Percentiles rank a stretch among this genome's conserved stretches.
These are phyloP conservation scores for Calypte anna DNA, from an alignment of 2,113 vertebrate species.

Conservation along the genomic window DNA sequence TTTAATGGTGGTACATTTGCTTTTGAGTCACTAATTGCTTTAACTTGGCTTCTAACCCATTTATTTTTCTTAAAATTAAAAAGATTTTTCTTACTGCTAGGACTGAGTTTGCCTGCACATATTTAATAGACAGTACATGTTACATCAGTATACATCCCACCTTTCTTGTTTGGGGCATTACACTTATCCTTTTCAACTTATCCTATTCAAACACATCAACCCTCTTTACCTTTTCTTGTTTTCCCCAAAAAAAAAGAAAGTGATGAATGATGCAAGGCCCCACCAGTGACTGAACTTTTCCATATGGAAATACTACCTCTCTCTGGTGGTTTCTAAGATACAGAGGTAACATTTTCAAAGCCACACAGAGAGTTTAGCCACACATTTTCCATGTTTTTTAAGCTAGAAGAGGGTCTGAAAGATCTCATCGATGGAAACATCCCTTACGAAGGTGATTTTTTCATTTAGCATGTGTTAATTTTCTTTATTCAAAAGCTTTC, in stretches of 20 bases:
- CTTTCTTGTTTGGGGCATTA: neutral
- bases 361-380: neutral
- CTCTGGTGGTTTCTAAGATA: neutral
- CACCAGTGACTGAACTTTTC: neutral
- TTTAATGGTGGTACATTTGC: neutral
- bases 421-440: neutral
- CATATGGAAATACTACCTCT: neutral
- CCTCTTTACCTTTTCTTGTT: neutral
- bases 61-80: neutral
- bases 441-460: neutral
- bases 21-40: neutral
- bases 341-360: neutral
- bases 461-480: neutral
- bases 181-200: neutral
- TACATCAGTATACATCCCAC: neutral
- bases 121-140: neutral
- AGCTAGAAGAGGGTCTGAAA: neutral
- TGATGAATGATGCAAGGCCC: neutral
- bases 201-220: neutral
- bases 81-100: neutral
- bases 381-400: neutral
- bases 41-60: neutral
- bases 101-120: neutral
- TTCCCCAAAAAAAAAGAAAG: neutral
- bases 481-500: neutral